phyloP scores from a whole-genome alignment of 2,888 invertebrate genomes.

The Caprella mutica region DNA sequence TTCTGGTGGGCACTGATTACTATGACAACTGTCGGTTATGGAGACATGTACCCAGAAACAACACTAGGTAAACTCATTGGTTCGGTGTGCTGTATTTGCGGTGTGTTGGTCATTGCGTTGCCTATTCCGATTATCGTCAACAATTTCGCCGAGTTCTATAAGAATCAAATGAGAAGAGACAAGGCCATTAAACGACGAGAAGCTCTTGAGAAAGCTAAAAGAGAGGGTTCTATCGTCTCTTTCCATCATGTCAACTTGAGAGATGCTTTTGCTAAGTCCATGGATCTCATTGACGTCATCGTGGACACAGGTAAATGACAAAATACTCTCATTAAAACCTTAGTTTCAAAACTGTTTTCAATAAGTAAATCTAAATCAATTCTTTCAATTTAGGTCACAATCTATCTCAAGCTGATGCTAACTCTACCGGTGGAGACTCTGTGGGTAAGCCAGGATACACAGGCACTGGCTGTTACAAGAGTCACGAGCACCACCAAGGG shows the following conservation, averaged over 20 bases:
- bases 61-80: slow-evolving; percentile 98
- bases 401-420: slow-evolving; percentile 64
- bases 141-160: slow-evolving; percentile 99
- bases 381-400: slow-evolving; percentile 80
- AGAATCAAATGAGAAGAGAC: slow-evolving; percentile 98
- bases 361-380: too few relatives aligned
- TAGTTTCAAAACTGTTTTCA: background rate
- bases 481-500: slow-evolving; percentile 40
- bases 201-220: slow-evolving; percentile 90
- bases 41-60: slow-evolving; percentile 94
- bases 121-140: slow-evolving; percentile 99
- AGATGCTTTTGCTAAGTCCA: slow-evolving; percentile 95
- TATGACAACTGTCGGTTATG: slow-evolving; percentile 98
- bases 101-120: slow-evolving; percentile 99
- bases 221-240: slow-evolving; percentile 95
- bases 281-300: slow-evolving; percentile 95
- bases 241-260: slow-evolving; percentile 95
- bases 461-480: slow-evolving; percentile 42
- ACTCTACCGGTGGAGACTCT: slow-evolving; percentile 41
- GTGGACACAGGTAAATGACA: slow-evolving; percentile 68
- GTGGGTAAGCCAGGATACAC: slow-evolving; percentile 37
- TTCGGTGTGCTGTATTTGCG: slow-evolving; percentile 99
- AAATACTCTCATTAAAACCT: background rate
- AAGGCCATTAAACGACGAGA: slow-evolving; percentile 94
- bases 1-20: slow-evolving; percentile 99